Evolutionary conservation across 92 coral and sea anemone species (phyloP).

Genomic region (Bergia puertoricense): DNA sequence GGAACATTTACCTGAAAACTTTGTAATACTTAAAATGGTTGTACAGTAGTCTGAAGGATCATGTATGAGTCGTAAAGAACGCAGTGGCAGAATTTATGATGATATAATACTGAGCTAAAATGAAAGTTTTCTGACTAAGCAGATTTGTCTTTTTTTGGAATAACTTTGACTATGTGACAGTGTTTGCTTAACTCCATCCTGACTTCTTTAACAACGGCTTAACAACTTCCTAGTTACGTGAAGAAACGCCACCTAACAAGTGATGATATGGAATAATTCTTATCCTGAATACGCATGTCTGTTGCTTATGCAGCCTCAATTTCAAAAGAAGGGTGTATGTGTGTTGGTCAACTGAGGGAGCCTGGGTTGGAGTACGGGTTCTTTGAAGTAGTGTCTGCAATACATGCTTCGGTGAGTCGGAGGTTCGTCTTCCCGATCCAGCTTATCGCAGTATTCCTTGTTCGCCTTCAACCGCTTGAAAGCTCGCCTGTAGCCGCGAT

Average conservation of each 20-base stretch:
- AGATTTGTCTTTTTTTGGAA: not conserved
- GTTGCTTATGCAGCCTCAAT: not conserved
- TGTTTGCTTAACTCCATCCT: no score
- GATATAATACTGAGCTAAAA: not conserved
- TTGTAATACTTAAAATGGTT: not conserved
- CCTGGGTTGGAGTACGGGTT: constrained; percentile 88
- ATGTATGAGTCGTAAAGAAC: not conserved
- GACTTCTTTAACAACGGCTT: not conserved
- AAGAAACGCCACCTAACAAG: not conserved
- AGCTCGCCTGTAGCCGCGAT: constrained; percentile 90
- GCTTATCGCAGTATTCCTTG: constrained; percentile 65
- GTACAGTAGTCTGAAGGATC: not conserved
- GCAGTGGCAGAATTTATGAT: not conserved
- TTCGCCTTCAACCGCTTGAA: constrained; percentile 65
- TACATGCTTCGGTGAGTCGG: constrained; percentile 69
- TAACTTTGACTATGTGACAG: not conserved
- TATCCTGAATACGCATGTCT: not conserved
- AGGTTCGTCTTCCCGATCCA: constrained; percentile 77
- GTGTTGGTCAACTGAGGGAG: constrained; percentile 76
- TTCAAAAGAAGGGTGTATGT: constrained; percentile 27
- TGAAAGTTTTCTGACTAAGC: not conserved
- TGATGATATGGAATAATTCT: not conserved
- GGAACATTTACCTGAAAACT: not conserved
- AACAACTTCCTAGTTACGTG: not conserved
- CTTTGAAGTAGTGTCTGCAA: constrained; percentile 83